phyloP scores from a whole-genome alignment of 2,797 vertebrate species.

The Tadarida brasiliensis region DNA sequence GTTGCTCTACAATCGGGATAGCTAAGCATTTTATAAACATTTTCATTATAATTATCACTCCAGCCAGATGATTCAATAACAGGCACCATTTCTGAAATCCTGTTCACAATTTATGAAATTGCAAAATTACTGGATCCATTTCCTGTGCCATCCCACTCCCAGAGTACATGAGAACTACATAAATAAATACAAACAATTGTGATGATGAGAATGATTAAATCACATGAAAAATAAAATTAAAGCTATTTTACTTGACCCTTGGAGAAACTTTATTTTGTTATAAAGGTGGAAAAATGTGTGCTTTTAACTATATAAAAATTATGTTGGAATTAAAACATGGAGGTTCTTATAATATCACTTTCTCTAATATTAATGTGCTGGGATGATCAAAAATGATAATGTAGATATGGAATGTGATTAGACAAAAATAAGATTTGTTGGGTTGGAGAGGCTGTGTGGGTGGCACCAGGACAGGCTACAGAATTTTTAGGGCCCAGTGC shows the following conservation, averaged over 20 bases:
- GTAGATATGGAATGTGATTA: slow-evolving; percentile 9
- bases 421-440: neutral
- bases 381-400: slow-evolving; percentile 12
- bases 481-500: neutral
- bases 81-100: neutral
- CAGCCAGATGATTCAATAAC: neutral
- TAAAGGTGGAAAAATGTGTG: neutral
- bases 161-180: neutral
- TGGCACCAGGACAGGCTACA: neutral
- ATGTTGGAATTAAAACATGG: slow-evolving; percentile 25
- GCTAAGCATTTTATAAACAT: neutral
- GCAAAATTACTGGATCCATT: neutral
- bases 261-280: slow-evolving; percentile 48
- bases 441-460: neutral
- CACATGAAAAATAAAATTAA: slow-evolving; percentile 39
- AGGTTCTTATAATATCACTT: neutral
- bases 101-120: slow-evolving; percentile 44
- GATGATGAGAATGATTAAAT: slow-evolving; percentile 19
- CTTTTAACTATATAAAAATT: slow-evolving; percentile 49
- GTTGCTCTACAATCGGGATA: neutral
- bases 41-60: slow-evolving; percentile 9
- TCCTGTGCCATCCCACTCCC: neutral
- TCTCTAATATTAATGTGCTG: slow-evolving; percentile 33
- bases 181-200: slow-evolving; percentile 34
- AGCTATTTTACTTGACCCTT: slow-evolving; percentile 17